These are phyloP conservation scores for Phania funesta DNA, from an alignment of 2,888 invertebrate species.

Conservation along the genomic window DNA sequence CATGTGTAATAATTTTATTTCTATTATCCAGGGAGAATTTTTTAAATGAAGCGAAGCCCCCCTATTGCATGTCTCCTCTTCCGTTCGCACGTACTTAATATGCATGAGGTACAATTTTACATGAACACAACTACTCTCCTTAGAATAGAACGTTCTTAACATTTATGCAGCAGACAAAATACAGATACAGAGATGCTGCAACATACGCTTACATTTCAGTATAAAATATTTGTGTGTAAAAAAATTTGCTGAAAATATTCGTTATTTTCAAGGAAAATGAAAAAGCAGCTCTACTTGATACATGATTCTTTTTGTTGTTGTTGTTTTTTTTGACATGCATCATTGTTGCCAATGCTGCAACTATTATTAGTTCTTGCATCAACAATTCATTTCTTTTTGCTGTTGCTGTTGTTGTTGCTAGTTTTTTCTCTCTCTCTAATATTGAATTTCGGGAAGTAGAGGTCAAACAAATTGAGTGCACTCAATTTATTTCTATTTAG, in stretches of 20 bases:
- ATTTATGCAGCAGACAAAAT: slow-evolving; percentile 22
- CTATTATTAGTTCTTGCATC: slow-evolving; percentile 47
- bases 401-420: not conserved
- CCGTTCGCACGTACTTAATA: slow-evolving; percentile 36
- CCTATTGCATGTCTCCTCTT: not conserved
- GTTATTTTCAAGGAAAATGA: slow-evolving; percentile 13
- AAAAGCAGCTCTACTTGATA: not conserved
- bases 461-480: slow-evolving; percentile 22
- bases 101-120: slow-evolving; percentile 41
- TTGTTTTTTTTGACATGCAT: not conserved
- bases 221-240: slow-evolving; percentile 6
- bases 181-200: not conserved
- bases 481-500: not conserved
- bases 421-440: not conserved
- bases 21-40: not conserved
- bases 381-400: slow-evolving; percentile 10
- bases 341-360: not conserved
- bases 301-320: not conserved
- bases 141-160: slow-evolving; percentile 38
- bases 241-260: slow-evolving; percentile 28
- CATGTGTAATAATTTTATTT: not conserved
- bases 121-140: slow-evolving; percentile 42
- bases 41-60: not conserved
- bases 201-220: not conserved
- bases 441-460: not conserved